These are phyloP conservation scores for Helicoverpa zea DNA, from an alignment of 1,140 invertebrate genomes.

Conservation along the genomic window DNA sequence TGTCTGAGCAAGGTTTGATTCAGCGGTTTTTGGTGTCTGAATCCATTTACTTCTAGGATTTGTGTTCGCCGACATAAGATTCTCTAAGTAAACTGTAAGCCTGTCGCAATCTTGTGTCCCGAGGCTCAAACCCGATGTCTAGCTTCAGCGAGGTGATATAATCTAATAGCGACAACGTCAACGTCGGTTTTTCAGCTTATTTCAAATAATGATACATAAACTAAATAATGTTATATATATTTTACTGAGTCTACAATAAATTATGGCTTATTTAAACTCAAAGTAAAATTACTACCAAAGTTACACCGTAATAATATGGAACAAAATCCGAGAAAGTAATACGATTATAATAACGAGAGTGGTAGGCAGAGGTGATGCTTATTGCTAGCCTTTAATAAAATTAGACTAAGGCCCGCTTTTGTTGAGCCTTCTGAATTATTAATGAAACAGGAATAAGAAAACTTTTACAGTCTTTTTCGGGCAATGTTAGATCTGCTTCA, in stretches of 20 bases:
- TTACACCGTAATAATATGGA: constrained; percentile 22
- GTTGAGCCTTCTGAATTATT: constrained; percentile 43
- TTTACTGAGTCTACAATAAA: neutral
- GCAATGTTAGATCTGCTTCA: constrained; percentile 39
- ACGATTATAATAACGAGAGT: constrained; percentile 21
- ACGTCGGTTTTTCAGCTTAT: neutral
- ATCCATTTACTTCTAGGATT: constrained; percentile 18
- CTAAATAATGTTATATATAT: neutral
- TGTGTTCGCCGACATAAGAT: neutral
- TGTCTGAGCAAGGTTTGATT: neutral
- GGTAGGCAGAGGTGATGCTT: constrained; percentile 25
- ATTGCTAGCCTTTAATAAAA: constrained; percentile 41
- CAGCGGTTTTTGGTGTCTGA: constrained; percentile 12
- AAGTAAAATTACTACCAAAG: neutral
- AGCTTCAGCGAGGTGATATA: constrained; percentile 18
- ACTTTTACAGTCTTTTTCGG: constrained; percentile 39
- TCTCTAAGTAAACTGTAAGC: constrained; percentile 16
- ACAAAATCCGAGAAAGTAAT: constrained; percentile 24
- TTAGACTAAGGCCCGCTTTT: constrained; percentile 34
- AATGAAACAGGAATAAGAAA: constrained; percentile 45
- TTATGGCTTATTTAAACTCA: too few relatives aligned
- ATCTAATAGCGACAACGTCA: neutral
- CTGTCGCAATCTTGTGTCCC: constrained; percentile 5
- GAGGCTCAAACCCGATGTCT: neutral
- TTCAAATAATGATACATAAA: neutral